Evolutionary conservation across 2,797 vertebrate genomes (phyloP), one percentile per base, ranked within the genome.

Genomic region (Ctenopoma multispine): DNA sequence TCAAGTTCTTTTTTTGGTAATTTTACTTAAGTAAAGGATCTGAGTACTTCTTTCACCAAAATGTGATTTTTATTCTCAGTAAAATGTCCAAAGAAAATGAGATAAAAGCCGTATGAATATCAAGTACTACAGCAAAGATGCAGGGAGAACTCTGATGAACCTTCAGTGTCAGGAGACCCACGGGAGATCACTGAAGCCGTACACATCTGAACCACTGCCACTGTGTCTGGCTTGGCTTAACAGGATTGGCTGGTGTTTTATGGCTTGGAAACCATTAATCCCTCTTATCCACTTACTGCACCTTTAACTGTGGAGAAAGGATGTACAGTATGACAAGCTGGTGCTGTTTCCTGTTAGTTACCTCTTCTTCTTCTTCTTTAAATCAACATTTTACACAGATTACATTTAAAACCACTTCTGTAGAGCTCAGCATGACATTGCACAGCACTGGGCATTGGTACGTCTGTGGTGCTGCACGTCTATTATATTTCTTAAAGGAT

Each of bases 261-360:
- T 40, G 75, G 80, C 78, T 89, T 68, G 66, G 86, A 89, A 81
- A 64, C 71, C 72, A 86, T 88, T 92, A 87, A 92, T 90, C 83
- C 84, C 54, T 74, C 62, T 90, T 81, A 93, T 93, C 90, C 89
- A 90, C 83, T 93, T 85, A 85, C 76, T 82, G 82, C 86, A 91
- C 87, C 83, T 91, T 82, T 74, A 79, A 81, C 51, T 74, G 81
- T 69, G 65, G 81, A 81, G 75, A 73, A 77, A 68, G 82, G 55
- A 77, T 79, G 21, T 48, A 60, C 34, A 59, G 17, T 27, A 43
- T 23, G 76, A 78, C 34, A 4, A 54, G 58, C 63, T 70, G 74
- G 55, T 66, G 66, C 64, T 72, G 58, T 83, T 74, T 43, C 43
- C 73, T 63, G 44, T 27, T 38, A 51, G 50, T 71, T 57, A 63